Evolutionary conservation across 2,797 vertebrate species (phyloP).

Genomic region (Vultur gryphus): DNA sequence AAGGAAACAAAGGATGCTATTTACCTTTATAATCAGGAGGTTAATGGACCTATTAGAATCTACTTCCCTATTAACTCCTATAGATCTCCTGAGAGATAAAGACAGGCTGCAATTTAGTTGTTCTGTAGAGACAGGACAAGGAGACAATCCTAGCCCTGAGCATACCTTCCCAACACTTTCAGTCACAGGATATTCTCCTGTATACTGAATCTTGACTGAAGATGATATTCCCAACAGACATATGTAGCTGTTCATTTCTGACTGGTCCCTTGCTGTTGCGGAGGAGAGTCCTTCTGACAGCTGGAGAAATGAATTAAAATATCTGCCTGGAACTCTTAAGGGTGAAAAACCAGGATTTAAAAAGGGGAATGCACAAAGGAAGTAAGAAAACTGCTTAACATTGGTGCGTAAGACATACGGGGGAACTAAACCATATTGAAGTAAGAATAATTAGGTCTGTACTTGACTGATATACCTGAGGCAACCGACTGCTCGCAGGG

Average conservation of each 20-base stretch:
- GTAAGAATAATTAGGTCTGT: not conserved
- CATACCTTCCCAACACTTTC: not conserved
- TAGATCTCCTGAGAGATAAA: not conserved
- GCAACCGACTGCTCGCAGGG: not conserved
- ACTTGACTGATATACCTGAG: not conserved
- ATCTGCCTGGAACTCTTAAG: not conserved
- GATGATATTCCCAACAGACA: not conserved
- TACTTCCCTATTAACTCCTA: not conserved
- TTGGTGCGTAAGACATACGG: accelerated
- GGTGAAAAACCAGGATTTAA: not conserved
- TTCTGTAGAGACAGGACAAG: not conserved
- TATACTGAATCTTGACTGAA: not conserved
- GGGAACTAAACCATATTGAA: not conserved
- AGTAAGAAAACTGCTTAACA: not conserved
- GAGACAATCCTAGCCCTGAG: not conserved
- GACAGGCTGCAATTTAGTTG: not conserved
- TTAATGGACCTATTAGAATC: not conserved
- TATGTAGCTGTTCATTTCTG: not conserved
- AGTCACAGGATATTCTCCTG: not conserved
- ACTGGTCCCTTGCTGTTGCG: not conserved
- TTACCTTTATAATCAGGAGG: not conserved
- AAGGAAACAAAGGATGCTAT: not conserved
- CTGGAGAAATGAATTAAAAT: not conserved
- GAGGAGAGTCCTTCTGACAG: not conserved
- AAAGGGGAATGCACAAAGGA: not conserved